Base-by-base conservation (phyloP, 2,888 invertebrate genomes). In the Selenia dentaria region DNA sequence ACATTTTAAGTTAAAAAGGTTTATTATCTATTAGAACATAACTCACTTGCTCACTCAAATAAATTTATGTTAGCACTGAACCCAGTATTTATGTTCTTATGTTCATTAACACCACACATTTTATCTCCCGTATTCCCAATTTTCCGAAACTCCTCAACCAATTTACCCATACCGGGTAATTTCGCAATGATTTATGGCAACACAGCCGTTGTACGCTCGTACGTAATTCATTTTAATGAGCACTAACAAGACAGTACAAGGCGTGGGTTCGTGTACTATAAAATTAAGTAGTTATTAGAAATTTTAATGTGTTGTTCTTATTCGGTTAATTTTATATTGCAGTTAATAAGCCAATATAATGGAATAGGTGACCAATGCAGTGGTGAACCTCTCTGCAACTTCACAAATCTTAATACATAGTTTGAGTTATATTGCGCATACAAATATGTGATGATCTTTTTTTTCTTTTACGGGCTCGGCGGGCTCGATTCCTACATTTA, bases 201-300 rank as follows among this genome's bases (percentile, higher is more conserved):
- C 49, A 45, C 50, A 44, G 26, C 43, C 54, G 39, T 47, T 54
- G 58, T 59, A 50, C 53, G 46, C 51, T 47, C 51, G 26, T 43
- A 37, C 54, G 52, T 66, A 57, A 59, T 51, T 66, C 64, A 66
- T 63, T 63, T 57, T 64, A 66, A 66, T 64, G 66, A 64, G 62
- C 56, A 52, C 46, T 57, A 51, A 62, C 61, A 62, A 60, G 64
- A 60, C 62, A 45, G 46, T 31, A 54, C 56, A 53, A 33, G 44
- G 26, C n/a, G 20, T 32, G n/a, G 25, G 38, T 20, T 3, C 26
- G 26, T 43, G 42, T 34, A 18, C 20, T 2, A 3, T n/a, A n/a
- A 6, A 6, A 5, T 24, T 18, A 18, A 3, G 25, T 10, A 10
- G 2, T 25, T 10, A 25, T 25, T 22, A 8, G 3, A 22, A 6